Evolutionary conservation across 2,113 vertebrate species (phyloP).

Genomic region (Notothenia rossii): DNA sequence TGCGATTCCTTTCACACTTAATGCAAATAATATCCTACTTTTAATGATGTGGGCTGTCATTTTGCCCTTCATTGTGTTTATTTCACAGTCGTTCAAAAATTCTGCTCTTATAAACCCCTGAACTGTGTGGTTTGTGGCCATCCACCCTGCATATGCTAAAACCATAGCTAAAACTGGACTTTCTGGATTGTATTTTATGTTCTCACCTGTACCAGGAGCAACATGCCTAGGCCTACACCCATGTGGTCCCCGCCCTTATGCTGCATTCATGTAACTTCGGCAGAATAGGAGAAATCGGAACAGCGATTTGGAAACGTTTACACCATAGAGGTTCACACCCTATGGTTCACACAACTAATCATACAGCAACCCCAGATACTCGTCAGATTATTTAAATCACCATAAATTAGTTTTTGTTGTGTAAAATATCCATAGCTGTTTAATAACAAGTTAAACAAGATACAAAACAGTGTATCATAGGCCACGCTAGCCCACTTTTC

Average conservation of each 20-base stretch:
- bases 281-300: background rate
- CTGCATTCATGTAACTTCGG: background rate
- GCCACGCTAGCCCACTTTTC: background rate
- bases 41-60: too few species aligned
- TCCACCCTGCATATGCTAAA: too few species aligned
- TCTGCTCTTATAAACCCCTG: too few species aligned
- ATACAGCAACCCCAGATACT: background rate
- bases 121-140: too few species aligned
- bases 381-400: background rate
- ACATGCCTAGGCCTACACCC: background rate
- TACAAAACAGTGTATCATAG: background rate
- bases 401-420: background rate
- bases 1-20: too few species aligned
- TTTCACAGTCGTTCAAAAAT: too few species aligned
- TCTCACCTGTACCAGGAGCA: constrained; percentile 28
- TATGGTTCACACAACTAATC: background rate
- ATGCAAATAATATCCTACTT: too few species aligned
- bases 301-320: background rate
- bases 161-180: background rate
- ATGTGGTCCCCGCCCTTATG: constrained; percentile 4
- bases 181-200: background rate
- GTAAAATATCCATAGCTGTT: background rate
- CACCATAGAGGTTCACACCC: background rate
- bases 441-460: background rate
- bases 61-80: too few species aligned